phyloP scores from a whole-genome alignment of 2,888 invertebrate species.

The Platypus cylindrus region DNA sequence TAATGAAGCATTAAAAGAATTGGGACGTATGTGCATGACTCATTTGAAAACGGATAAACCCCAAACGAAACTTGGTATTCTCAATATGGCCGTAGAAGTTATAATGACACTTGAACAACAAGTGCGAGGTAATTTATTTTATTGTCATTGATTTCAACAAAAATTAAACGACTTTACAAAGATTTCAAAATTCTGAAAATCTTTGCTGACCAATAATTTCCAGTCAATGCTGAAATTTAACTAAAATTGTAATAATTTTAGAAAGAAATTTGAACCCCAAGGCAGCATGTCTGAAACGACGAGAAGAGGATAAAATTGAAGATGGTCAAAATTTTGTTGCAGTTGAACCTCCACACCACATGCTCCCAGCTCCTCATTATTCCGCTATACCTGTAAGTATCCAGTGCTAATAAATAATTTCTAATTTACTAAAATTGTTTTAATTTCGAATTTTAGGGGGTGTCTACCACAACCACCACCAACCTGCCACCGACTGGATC shows the following conservation, averaged over 20 bases:
- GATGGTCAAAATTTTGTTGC: slow-evolving; percentile 68
- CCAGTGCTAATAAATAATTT: no score
- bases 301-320: slow-evolving; percentile 91
- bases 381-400: slow-evolving; percentile 52
- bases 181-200: no score
- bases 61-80: slow-evolving; percentile 93
- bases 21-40: slow-evolving; percentile 95
- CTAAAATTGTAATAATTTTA: slow-evolving; percentile 30
- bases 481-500: slow-evolving; percentile 1
- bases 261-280: slow-evolving; percentile 94
- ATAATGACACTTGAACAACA: slow-evolving; percentile 96
- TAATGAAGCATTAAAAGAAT: slow-evolving; percentile 95
- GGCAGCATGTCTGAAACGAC: slow-evolving; percentile 91
- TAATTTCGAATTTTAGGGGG: no score
- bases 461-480: not conserved
- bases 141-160: no score
- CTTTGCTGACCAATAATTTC: no score
- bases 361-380: slow-evolving; percentile 52
- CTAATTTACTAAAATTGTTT: no score
- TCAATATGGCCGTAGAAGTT: slow-evolving; percentile 97
- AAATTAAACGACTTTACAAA: no score
- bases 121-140: slow-evolving; percentile 78
- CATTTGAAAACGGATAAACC: slow-evolving; percentile 94
- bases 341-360: slow-evolving; percentile 46
- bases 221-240: no score